Base-by-base conservation (phyloP, 2,797 vertebrate genomes). In the Rhincodon typus region DNA sequence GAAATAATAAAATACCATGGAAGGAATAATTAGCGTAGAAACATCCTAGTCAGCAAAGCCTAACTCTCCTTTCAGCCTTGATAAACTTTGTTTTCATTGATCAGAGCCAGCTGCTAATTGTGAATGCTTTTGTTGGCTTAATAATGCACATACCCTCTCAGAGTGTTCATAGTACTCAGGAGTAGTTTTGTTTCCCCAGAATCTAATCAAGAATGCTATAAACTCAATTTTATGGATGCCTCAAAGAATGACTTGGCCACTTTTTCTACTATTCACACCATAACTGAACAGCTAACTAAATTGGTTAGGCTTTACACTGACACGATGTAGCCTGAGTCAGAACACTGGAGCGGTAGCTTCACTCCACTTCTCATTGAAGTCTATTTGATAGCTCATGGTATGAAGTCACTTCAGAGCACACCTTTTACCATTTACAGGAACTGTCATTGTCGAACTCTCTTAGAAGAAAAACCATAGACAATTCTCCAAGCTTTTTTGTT, bases 51-150 rank as follows among this genome's bases (percentile, higher is more conserved):
- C 90, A 93, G 90, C 19, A 42, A 93, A 93, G n/a, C 21, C 67
- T 93, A 69, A 93, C 66, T 66, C 87, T 90, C 53, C 23, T 69
- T 69, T 69, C n/a, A 42, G 34, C 23, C 21, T 69, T 25, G n/a
- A 42, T 66, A 42, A 93, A 38, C n/a, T n/a, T 93, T 93, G n/a
- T 6, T 93, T 69, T n/a, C 90, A 69, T 93, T 93, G 62, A 93
- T 69, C 21, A 38, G n/a, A 93, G 23, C 19, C 90, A 93, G 90
- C 90, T 93, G 90, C n/a, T 93, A 93, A 93, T 62, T 69, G 38
- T 21, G 19, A 69, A 38, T 27, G n/a, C 38, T 42, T 93, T n/a
- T 42, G 67, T 93, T 69, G 19, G 38, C 90, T 69, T 93, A n/a
- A 93, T 38, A 69, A 13, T 42, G 0, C 19, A 67, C 2, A 12